Base-by-base conservation (phyloP, 2,797 vertebrate species). In the Micromesistius poutassou region DNA sequence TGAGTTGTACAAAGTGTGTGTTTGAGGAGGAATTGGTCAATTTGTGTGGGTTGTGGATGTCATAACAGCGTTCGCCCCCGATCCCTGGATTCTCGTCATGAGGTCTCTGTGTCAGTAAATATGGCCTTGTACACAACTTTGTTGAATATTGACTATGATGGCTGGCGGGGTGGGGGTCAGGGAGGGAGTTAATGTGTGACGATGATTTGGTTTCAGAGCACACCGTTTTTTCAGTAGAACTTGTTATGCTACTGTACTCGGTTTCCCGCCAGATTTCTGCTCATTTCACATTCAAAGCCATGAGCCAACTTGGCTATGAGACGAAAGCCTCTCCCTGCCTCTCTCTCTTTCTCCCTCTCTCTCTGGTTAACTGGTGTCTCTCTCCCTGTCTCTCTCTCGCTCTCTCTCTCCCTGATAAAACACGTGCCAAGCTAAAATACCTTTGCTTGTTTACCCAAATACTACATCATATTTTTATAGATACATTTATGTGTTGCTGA, bases 301-400 rank as follows among this genome's bases (percentile, higher is more conserved):
- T 71, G 84, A 85, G 81, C 80, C 82, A 80, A 81, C 80, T 87
- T 87, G 89, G 91, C 83, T 87, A 76, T 80, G 38, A 5, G 55
- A 74, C 79, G 66, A 89, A 91, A 91, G 76, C 76, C 76, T 55
- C 55, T 55, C 87, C 85, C 84, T 88, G 79, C 79, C 79, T 77
- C 81, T 68, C 83, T 74, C 46, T 88, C 76, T 80, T 81, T 78
- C 76, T 83, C 73, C 2, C 74, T 68, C 55, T 75, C 74, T 66
- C 38, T 74, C 73, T 46, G 50, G 19, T 16, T 73, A 19, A 78
- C 74, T 28, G 66, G 66, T 81, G 25, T 74, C 73, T 74, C 25
- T 74, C 28, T 22, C n/a, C 68, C n/a, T 28, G 22, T 28, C n/a
- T 38, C 36, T 55, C 33, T 12, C n/a, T 38, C 36, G 36, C 33